These are phyloP conservation scores for Loriculus beryllinus DNA, from an alignment of 2,797 vertebrate species.

Conservation along the genomic window DNA sequence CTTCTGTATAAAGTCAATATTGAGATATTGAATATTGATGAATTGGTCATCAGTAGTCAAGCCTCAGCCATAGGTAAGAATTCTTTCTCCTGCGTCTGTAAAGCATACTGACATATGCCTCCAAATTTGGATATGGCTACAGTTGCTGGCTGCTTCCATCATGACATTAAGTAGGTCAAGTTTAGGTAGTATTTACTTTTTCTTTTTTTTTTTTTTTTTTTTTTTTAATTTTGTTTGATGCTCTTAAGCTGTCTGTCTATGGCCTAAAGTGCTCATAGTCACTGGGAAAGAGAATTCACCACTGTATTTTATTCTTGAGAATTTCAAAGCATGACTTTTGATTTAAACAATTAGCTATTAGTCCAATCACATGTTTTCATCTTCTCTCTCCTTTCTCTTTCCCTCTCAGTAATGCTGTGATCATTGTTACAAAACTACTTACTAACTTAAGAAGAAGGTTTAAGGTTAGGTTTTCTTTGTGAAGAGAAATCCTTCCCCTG, in stretches of 20 bases:
- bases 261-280: background rate
- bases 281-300: background rate
- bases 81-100: background rate
- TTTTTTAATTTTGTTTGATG: background rate
- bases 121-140: background rate
- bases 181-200: background rate
- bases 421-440: background rate
- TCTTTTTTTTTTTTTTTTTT: background rate
- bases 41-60: background rate
- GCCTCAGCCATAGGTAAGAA: background rate
- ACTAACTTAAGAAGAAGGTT: background rate
- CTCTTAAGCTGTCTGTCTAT: background rate
- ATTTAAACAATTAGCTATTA: background rate
- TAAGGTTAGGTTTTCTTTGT: background rate
- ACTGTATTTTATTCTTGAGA: background rate
- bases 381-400: background rate
- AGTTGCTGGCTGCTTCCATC: background rate
- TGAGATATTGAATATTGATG: no score
- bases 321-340: background rate
- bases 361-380: background rate
- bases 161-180: background rate
- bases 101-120: background rate
- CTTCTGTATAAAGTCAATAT: background rate
- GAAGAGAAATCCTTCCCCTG: background rate
- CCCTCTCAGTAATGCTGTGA: background rate